Evolutionary conservation across 2,113 vertebrate genomes (phyloP).

Genomic region (Grammomys dolichurus): DNA sequence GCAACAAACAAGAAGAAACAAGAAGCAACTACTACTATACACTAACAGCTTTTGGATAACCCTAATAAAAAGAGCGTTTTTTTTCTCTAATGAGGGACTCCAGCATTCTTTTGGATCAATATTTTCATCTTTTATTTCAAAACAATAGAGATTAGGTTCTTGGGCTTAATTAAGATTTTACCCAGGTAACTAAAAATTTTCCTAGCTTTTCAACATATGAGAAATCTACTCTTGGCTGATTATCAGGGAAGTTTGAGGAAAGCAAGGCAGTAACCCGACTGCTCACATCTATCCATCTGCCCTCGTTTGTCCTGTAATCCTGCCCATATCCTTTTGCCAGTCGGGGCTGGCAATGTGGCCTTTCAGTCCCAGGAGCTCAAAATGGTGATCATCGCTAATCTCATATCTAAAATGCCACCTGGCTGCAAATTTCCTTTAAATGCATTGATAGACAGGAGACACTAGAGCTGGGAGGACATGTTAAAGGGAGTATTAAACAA

Average conservation of each 20-base stretch:
- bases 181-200: background rate
- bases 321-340: background rate
- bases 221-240: background rate
- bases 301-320: background rate
- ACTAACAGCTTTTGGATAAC: background rate
- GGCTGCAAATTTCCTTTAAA: background rate
- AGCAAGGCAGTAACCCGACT: background rate
- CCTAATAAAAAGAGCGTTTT: background rate
- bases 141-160: background rate
- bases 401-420: constrained; percentile 28
- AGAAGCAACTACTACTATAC: background rate
- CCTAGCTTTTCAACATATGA: background rate
- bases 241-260: background rate
- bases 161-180: constrained; percentile 24
- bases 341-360: background rate
- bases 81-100: background rate
- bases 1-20: background rate
- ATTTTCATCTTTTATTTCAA: constrained; percentile 10
- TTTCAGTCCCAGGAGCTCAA: background rate
- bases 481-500: constrained; percentile 41
- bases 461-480: background rate
- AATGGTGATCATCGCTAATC: constrained; percentile 21
- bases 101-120: background rate
- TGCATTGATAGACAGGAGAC: background rate
- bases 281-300: background rate